phyloP scores from a whole-genome alignment of 2,888 invertebrate species.

The Apamea crenata region DNA sequence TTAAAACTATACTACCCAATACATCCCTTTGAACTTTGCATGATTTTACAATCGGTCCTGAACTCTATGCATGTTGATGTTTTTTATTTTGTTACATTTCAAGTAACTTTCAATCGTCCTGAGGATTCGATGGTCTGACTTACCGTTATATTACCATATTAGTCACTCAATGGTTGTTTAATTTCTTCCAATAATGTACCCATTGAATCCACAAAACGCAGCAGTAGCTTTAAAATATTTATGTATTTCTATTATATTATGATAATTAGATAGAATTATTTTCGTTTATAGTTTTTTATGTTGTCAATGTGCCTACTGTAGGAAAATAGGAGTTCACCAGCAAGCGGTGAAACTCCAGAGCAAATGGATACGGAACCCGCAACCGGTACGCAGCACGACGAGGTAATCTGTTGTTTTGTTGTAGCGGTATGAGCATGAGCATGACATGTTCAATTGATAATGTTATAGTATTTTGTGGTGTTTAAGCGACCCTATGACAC shows the following conservation, averaged over 20 bases:
- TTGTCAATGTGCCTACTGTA: conserved; percentile 78
- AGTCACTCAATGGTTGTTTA: background rate
- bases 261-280: conserved; percentile 50
- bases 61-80: conserved; percentile 51
- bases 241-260: conserved; percentile 33
- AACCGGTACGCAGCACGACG: conserved; percentile 68
- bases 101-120: conserved; percentile 22
- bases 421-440: conserved; percentile 28
- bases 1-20: background rate
- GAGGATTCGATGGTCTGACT: conserved; percentile 22
- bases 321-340: conserved; percentile 74
- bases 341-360: conserved; percentile 72
- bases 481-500: conserved; percentile 13
- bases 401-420: conserved; percentile 73
- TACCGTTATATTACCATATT: background rate
- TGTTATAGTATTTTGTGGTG: conserved; percentile 13
- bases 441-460: conserved; percentile 26
- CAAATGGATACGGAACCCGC: conserved; percentile 73
- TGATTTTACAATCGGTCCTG: conserved; percentile 20
- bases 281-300: conserved; percentile 70
- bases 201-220: conserved; percentile 34
- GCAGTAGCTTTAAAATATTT: conserved; percentile 24
- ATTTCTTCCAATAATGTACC: background rate
- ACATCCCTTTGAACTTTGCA: conserved; percentile 28
- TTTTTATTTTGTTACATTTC: conserved; percentile 28